These are phyloP conservation scores for Ernsta delagoae DNA, from an alignment of 2,888 invertebrate genomes.

Conservation along the genomic window DNA sequence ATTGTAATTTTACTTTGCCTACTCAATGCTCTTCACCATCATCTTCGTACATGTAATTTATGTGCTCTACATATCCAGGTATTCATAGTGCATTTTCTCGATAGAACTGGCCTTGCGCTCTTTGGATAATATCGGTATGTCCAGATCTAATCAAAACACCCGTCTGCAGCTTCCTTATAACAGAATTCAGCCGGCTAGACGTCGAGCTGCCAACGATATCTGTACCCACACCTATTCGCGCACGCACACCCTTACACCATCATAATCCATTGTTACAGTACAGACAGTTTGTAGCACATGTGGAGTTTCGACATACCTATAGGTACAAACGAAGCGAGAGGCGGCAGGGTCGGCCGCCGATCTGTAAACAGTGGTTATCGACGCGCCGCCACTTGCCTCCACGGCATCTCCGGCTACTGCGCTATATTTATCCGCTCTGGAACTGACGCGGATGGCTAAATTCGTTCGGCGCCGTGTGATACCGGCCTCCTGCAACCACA, in stretches of 20 bases:
- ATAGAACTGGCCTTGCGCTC: constrained; percentile 41
- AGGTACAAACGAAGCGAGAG: constrained; percentile 68
- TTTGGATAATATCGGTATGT: constrained; percentile 50
- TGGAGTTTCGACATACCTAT: constrained; percentile 73
- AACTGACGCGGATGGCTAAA: no score
- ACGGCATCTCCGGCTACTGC: no score
- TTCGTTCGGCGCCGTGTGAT: no score
- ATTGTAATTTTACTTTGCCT: neutral
- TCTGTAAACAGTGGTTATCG: no score
- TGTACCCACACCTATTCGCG: constrained; percentile 40
- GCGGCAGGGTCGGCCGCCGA: no score
- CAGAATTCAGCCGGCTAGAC: constrained; percentile 40
- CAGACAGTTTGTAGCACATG: constrained; percentile 62
- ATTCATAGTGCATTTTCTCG: neutral
- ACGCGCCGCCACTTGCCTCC: no score
- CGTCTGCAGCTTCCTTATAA: constrained; percentile 49
- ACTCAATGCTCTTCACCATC: neutral
- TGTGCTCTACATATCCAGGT: no score
- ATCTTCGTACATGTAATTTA: neutral
- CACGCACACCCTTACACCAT: constrained; percentile 50
- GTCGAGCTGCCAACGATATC: constrained; percentile 36
- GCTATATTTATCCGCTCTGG: no score
- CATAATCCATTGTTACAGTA: constrained; percentile 62
- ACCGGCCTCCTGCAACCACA: no score
- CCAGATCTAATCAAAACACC: constrained; percentile 53